These are phyloP conservation scores for Agonopterix alstromeriana DNA, from an alignment of 2,888 invertebrate genomes.

Conservation along the genomic window DNA sequence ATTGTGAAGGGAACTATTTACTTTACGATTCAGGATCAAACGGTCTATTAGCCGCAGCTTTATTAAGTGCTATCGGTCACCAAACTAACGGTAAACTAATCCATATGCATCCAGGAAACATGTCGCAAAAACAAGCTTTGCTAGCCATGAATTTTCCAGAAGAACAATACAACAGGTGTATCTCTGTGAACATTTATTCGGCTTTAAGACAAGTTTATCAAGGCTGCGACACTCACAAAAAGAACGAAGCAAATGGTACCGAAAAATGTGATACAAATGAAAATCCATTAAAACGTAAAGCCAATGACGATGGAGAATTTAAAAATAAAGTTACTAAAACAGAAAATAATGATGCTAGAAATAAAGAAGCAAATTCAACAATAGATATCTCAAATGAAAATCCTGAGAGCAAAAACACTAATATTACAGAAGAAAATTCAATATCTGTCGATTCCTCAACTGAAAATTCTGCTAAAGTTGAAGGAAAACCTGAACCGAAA, in stretches of 20 bases:
- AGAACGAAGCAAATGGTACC: constrained; percentile 29
- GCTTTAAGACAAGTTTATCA: constrained; percentile 83
- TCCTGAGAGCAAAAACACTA: not conserved
- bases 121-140: constrained; percentile 86
- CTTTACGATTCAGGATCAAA: constrained; percentile 93
- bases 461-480: not conserved
- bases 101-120: constrained; percentile 88
- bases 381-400: no score
- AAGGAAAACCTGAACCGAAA: constrained; percentile 37
- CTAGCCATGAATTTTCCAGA: constrained; percentile 87
- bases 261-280: constrained; percentile 26
- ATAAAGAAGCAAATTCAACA: constrained; percentile 2
- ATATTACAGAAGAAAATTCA: not conserved
- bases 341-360: constrained; percentile 2
- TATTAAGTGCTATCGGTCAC: constrained; percentile 86
- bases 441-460: not conserved
- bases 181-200: constrained; percentile 86
- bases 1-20: constrained; percentile 85
- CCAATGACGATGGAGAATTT: constrained; percentile 25
- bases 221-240: constrained; percentile 56
- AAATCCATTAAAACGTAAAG: constrained; percentile 18
- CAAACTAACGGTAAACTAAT: constrained; percentile 80
- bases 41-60: constrained; percentile 89
- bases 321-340: constrained; percentile 44
- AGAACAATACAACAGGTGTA: constrained; percentile 82